These are phyloP conservation scores for Sinocyclocheilus rhinocerous DNA, from an alignment of 2,113 vertebrate species.

Conservation along the genomic window DNA sequence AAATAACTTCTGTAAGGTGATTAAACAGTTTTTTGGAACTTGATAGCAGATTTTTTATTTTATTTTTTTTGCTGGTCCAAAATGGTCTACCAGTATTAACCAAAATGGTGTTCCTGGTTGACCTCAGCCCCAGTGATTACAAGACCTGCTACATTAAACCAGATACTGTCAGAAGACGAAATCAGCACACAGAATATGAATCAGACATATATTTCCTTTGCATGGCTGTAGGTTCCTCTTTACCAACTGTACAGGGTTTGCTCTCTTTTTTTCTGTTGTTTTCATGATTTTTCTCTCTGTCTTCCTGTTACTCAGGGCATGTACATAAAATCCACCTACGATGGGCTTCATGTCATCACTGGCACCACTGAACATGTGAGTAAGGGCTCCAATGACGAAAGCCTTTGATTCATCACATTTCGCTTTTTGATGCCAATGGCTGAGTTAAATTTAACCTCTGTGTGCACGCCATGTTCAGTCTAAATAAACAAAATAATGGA, in stretches of 20 bases:
- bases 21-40: not conserved
- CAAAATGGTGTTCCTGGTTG: not conserved
- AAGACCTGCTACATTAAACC: not conserved
- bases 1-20: not conserved
- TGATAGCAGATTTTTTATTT: not conserved
- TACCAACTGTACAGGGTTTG: not conserved
- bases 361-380: constrained; percentile 97
- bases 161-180: not conserved
- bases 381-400: constrained; percentile 52
- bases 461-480: constrained; percentile 23
- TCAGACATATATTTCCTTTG: not conserved
- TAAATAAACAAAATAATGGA: constrained; percentile 1
- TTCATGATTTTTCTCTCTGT: constrained; percentile 13
- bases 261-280: constrained; percentile 13
- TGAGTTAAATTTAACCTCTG: constrained; percentile 43
- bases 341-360: constrained; percentile 93
- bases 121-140: not conserved
- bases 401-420: constrained; percentile 25
- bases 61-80: not conserved
- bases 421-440: constrained; percentile 18
- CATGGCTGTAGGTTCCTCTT: not conserved
- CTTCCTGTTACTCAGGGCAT: constrained; percentile 81
- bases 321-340: constrained; percentile 98
- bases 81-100: not conserved
- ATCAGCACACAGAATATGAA: not conserved